Evolutionary conservation across 2,113 vertebrate species (phyloP), one percentile per base, ranked within the genome.

Genomic region (Phalacrocorax brasilianus): DNA sequence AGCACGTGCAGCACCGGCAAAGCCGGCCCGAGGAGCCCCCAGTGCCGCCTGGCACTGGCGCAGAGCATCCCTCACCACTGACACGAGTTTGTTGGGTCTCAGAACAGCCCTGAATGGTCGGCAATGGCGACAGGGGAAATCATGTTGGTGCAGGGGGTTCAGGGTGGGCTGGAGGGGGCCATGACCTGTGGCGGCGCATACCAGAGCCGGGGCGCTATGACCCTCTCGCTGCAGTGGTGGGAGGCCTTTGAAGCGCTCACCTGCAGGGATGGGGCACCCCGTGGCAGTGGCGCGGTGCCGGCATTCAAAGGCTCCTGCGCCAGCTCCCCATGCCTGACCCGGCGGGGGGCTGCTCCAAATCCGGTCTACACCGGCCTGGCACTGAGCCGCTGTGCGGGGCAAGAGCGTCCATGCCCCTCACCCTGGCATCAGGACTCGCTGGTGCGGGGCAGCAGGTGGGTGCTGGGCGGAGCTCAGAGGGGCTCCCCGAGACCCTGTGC

Each of bases 11-110:
- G 78, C 90, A 59, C 38, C 47, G 58, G 74, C 89, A 27, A 23
- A 40, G 81, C 84, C 3, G 42, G 75, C 79, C 15, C 3, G 42
- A 77, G 38, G 87, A 82, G 55, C 52, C 42, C 49, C 16, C 0
- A 11, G 67, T 72, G 44, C 61, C 3, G 11, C 53, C 55, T 0
- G 17, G 80, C 85, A 89, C 4, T 5, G 50, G 80, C 23, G 9
- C 10, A 1, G 78, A 74, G 17, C 15, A 21, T 65, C 59, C 89
- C 73, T 83, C 84, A 50, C 74, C 23, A 6, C 58, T 2, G 14
- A 38, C 75, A 73, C 15, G 65, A 94, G 96, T 93, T 91, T 88
- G 96, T 73, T 93, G 94, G 95, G 91, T 96, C 95, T 95, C 94
- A 92, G 96, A 85, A 83, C 84, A 89, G 86, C 86, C 86, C 89